Evolutionary conservation across 2,113 vertebrate species (phyloP).

Genomic region (Lepus timidus): DNA sequence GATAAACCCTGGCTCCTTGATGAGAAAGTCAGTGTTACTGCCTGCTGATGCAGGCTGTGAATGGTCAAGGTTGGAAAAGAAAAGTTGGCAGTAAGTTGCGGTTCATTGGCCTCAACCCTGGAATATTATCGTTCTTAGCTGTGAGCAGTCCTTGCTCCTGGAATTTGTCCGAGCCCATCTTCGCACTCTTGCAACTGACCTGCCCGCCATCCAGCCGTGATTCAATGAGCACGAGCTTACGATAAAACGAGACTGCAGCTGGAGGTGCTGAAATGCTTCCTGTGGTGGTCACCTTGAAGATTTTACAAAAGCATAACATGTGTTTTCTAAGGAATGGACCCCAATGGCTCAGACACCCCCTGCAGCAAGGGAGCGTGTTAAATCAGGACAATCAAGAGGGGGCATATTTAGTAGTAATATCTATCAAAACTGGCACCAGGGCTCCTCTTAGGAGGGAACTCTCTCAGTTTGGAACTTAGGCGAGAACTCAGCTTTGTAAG

Average conservation of each 20-base stretch:
- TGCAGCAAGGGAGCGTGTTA: not conserved
- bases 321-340: not conserved
- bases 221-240: not conserved
- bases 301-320: not conserved
- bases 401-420: not conserved
- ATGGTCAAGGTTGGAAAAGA: conserved; percentile 70
- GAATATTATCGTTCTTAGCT: conserved; percentile 58
- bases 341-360: not conserved
- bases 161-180: not conserved
- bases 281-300: not conserved
- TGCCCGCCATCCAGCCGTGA: not conserved
- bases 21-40: fast-evolving
- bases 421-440: not conserved
- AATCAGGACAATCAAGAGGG: not conserved
- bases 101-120: conserved; percentile 50
- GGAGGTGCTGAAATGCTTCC: not conserved
- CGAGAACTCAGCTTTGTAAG: not conserved
- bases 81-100: conserved; percentile 45
- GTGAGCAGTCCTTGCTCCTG: not conserved
- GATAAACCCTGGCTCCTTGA: conserved; percentile 38
- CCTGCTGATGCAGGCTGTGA: conserved; percentile 60
- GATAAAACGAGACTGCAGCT: not conserved
- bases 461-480: not conserved
- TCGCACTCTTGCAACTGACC: not conserved
- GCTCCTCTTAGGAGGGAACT: not conserved